Evolutionary conservation across 2,888 invertebrate species (phyloP).

Genomic region (Lampropteryx suffumata): DNA sequence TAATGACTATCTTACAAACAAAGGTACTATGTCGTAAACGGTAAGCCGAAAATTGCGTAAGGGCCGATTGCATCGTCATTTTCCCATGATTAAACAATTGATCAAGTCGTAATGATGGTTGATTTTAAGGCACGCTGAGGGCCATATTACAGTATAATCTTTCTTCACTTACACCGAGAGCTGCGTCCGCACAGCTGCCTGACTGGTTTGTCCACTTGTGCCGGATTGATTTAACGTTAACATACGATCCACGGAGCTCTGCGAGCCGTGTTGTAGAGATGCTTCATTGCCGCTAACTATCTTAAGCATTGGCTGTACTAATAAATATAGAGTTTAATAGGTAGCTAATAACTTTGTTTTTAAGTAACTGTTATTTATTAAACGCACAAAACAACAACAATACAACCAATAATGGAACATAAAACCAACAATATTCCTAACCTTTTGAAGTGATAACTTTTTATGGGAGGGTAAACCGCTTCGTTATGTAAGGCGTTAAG

Average conservation of each 20-base stretch:
- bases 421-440: no score
- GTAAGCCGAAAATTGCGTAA: constrained; percentile 4
- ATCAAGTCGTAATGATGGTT: constrained; percentile 13
- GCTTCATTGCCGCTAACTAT: constrained; percentile 69
- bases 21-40: neutral
- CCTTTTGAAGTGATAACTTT: no score
- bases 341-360: constrained; percentile 12
- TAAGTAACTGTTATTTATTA: constrained; percentile 1
- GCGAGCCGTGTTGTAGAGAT: constrained; percentile 57
- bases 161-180: constrained; percentile 62
- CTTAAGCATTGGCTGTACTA: constrained; percentile 41
- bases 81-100: constrained; percentile 11
- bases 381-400: neutral
- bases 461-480: no score
- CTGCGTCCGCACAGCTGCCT: constrained; percentile 72
- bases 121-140: constrained; percentile 12
- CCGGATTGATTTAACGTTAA: constrained; percentile 80
- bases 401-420: no score
- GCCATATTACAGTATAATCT: constrained; percentile 31
- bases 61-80: neutral
- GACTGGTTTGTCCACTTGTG: constrained; percentile 82
- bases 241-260: constrained; percentile 65
- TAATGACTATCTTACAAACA: no score
- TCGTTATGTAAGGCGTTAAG: no score
- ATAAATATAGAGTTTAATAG: constrained; percentile 29